phyloP scores from a whole-genome alignment of 2,113 vertebrate species.

The Otis tarda region DNA sequence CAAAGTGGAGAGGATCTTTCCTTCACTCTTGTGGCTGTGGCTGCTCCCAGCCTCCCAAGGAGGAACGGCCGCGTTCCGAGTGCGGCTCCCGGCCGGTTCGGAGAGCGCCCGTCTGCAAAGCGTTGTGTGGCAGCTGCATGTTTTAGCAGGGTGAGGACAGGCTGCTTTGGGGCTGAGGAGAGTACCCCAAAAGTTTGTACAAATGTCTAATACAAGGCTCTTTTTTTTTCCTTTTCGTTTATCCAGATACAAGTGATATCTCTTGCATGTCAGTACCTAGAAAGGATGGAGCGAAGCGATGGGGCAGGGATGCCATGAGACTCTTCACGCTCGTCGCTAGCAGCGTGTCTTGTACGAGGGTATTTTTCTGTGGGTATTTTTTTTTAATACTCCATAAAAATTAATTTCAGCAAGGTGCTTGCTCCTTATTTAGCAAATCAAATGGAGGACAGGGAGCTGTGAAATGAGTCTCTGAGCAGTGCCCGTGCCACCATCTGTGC shows the following conservation, averaged over 20 bases:
- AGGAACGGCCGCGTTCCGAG: not conserved
- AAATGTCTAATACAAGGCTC: rapidly evolving
- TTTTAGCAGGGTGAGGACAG: not conserved
- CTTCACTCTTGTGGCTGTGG: not conserved
- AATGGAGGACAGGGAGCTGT: not conserved
- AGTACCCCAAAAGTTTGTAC: not conserved
- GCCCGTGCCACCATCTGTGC: rapidly evolving
- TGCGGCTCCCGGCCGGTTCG: not conserved
- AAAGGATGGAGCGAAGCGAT: rapidly evolving
- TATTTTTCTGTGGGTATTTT: no score
- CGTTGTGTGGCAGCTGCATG: rapidly evolving
- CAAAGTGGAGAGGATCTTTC: not conserved
- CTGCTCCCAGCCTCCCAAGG: rapidly evolving
- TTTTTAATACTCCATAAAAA: not conserved
- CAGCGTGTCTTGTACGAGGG: no score
- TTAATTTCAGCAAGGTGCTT: not conserved
- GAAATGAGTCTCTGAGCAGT: not conserved
- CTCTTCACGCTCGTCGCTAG: rapidly evolving
- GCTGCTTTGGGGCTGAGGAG: not conserved
- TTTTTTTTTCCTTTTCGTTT: not conserved
- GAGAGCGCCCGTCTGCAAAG: not conserved
- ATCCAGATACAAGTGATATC: not conserved
- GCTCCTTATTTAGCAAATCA: not conserved
- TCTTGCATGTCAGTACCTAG: rapidly evolving
- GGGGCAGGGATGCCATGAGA: not conserved